Evolutionary conservation across 1,140 invertebrate species (phyloP), one percentile per base, ranked within the genome.

Genomic region (Philotrypesis tridentata): DNA sequence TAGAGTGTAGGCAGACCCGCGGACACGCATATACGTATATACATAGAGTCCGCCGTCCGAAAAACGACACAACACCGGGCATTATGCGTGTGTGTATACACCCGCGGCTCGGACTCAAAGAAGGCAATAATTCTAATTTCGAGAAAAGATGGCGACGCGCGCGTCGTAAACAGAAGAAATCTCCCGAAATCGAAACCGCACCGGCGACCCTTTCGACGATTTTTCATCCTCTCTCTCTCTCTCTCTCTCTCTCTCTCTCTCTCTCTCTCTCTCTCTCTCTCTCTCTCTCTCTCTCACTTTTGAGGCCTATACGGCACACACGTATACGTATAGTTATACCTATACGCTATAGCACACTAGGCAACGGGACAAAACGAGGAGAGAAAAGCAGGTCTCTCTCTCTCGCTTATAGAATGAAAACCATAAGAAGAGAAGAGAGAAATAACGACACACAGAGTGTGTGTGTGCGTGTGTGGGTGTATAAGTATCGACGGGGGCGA

Each of bases 71-170:
- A 60, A 73, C 40, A 73, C 71, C n/a, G 21, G 6, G 68, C 23
- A 17, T 37, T 31, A 23, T 61, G 60, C 23, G n/a, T n/a, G n/a
- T 40, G 9, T 5, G 37, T 12, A n/a, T 17, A 25, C 7, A 8
- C 29, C n/a, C 25, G 73, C 73, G 73, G 73, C 60, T 8, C 55
- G 7, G 11, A 2, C 29, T 75, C 60, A 75, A 75, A 75, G 73
- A 63, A 75, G 21, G 9, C 73, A 75, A 75, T 75, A 75, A 63
- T 75, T 75, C 55, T 63, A 55, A 75, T 75, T 75, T 75, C 55
- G 31, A 63, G 73, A 75, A 75, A 75, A 75, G n/a, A 75, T 63
- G 73, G 21, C 60, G 55, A 5, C 33, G 8, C 37, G 25, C 21
- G 29, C 29, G 37, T 55, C 55, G 43, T 63, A 21, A 33, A 75